Evolutionary conservation across 2,113 vertebrate genomes (phyloP).

Genomic region (Hyperoodon ampullatus): DNA sequence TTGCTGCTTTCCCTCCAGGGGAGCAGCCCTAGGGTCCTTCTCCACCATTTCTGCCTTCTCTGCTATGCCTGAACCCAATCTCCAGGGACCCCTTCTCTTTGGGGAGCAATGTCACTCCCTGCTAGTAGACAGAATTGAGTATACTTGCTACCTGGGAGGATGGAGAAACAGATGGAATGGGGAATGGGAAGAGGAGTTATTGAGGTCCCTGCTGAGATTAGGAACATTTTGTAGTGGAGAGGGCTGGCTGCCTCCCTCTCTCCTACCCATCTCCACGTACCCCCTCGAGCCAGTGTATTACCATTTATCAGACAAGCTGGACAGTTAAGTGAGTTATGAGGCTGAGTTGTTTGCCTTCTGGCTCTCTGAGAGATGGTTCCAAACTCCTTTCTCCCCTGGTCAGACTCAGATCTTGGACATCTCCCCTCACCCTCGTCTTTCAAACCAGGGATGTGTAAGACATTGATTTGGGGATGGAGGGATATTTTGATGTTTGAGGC

Average conservation of each 20-base stretch:
- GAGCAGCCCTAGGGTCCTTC: background rate
- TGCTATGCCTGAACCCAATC: background rate
- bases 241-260: background rate
- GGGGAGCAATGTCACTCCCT: background rate
- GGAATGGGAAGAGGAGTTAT: background rate
- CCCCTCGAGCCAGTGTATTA: background rate
- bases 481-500: background rate
- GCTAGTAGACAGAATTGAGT: background rate
- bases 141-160: background rate
- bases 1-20: background rate
- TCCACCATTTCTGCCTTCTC: background rate
- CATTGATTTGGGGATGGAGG: background rate
- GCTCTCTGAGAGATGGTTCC: background rate
- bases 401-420: background rate
- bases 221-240: background rate
- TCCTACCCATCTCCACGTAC: background rate
- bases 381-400: background rate
- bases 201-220: background rate
- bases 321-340: background rate
- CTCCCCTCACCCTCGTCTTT: background rate
- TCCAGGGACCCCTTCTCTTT: background rate
- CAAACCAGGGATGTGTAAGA: background rate
- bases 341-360: conserved; percentile 3
- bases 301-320: background rate
- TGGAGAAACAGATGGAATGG: background rate